Conservation (phyloP, 2,888 invertebrate species). For the Mimachlamys varia region DNA sequence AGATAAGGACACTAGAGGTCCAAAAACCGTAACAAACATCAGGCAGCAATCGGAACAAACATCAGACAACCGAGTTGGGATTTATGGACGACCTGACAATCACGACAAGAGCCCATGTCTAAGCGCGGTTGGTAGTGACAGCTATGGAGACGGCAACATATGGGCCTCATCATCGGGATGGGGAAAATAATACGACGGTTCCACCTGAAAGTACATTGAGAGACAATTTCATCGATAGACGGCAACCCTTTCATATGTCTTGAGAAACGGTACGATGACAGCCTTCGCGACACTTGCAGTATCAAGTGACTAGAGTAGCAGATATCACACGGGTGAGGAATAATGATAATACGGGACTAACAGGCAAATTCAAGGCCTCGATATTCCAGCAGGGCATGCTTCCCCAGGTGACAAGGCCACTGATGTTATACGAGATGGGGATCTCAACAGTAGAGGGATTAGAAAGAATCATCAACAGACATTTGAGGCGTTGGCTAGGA, state of each 20-base stretch:
- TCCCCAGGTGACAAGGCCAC: not conserved
- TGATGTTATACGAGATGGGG: not conserved
- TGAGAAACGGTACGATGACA: not conserved
- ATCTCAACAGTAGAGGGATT: not conserved
- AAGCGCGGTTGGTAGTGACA: constrained; percentile 41
- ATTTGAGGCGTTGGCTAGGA: too few relatives aligned
- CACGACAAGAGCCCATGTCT: constrained; percentile 45
- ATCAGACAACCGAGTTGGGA: constrained; percentile 39
- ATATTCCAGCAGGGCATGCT: not conserved
- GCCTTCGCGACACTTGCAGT: not conserved
- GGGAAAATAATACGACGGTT: not conserved
- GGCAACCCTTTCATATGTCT: not conserved
- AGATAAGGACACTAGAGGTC: constrained; percentile 43
- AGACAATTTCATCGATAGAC: not conserved
- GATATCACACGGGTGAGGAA: not conserved
- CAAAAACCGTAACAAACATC: constrained; percentile 39
- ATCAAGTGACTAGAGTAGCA: not conserved
- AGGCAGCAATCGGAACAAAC: too few relatives aligned
- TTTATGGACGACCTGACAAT: constrained; percentile 23
- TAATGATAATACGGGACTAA: not conserved
- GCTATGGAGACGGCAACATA: constrained; percentile 38
- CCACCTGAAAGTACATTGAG: not conserved
- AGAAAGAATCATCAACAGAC: not conserved
- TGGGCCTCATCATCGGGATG: not conserved
- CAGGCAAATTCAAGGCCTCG: not conserved